These are phyloP conservation scores for Urocyon cinereoargenteus DNA, from an alignment of 2,797 vertebrate species.

Conservation along the genomic window DNA sequence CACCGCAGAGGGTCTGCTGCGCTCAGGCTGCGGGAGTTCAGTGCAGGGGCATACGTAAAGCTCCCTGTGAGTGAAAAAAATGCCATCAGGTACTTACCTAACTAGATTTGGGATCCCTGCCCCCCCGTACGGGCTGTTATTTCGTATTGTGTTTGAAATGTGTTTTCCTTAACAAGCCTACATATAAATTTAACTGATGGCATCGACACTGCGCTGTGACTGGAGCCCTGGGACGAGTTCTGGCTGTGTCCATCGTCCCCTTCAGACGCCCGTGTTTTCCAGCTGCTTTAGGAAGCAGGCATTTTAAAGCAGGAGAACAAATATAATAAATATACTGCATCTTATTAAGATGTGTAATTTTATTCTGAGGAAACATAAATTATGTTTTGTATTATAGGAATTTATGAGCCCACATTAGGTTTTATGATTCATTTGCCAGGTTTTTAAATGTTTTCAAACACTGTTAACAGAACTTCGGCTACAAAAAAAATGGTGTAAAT, in stretches of 20 bases:
- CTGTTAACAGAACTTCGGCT: slow-evolving; percentile 84
- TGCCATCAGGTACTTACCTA: fast-evolving
- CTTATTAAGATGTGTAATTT: slow-evolving; percentile 90
- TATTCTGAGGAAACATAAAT: slow-evolving; percentile 91
- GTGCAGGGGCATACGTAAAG: too few species aligned
- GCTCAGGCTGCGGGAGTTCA: too few species aligned
- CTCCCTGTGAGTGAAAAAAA: too few species aligned
- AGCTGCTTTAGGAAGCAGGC: slow-evolving; percentile 82
- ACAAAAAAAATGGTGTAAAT: slow-evolving; percentile 88
- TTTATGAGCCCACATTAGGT: slow-evolving; percentile 87
- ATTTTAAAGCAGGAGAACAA: slow-evolving; percentile 85
- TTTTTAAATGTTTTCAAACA: slow-evolving; percentile 89
- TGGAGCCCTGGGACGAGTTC: slow-evolving; percentile 61
- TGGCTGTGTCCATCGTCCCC: slow-evolving; percentile 78
- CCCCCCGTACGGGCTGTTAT: fast-evolving
- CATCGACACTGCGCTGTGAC: background rate
- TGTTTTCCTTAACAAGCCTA: slow-evolving; percentile 91
- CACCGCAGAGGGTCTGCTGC: background rate
- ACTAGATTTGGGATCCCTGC: too few species aligned
- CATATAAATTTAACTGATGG: slow-evolving; percentile 97
- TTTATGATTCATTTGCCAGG: slow-evolving; percentile 85
- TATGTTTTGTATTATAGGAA: slow-evolving; percentile 91
- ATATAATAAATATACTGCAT: slow-evolving; percentile 86
- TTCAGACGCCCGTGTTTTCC: slow-evolving; percentile 83
- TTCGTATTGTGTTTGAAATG: background rate